Conservation (phyloP, 92 coral and sea anemone species). For the Desmophyllum pertusum region DNA sequence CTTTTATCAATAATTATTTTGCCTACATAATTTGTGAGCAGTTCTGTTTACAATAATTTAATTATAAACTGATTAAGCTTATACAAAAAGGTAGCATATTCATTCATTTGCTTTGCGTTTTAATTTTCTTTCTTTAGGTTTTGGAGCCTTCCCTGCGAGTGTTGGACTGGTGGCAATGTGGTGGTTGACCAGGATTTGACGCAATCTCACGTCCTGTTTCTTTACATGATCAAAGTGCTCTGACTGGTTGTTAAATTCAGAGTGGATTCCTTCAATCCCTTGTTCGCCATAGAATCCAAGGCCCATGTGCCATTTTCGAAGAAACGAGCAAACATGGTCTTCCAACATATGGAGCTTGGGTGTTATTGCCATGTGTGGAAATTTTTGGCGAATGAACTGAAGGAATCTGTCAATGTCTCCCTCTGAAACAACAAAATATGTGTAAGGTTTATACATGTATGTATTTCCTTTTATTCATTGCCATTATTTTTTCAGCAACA, state of each 20-base stretch:
- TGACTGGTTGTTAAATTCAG: constrained; percentile 26
- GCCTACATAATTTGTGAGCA: too few relatives aligned
- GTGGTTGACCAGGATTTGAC: constrained; percentile 34
- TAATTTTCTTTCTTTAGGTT: constrained; percentile 32
- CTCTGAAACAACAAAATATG: constrained; percentile 24
- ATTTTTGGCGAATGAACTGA: constrained; percentile 4
- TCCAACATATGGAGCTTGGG: constrained; percentile 43
- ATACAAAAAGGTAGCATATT: constrained; percentile 2
- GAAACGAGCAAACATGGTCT: constrained; percentile 44
- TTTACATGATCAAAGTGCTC: constrained; percentile 38
- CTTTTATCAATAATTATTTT: too few relatives aligned
- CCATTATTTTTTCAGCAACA: too few relatives aligned
- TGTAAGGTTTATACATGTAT: too few relatives aligned
- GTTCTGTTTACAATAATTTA: too few relatives aligned
- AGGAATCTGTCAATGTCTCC: constrained; percentile 26
- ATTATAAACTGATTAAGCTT: background rate
- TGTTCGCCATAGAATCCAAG: constrained; percentile 23
- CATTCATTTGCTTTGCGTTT: constrained; percentile 37
- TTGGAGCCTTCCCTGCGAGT: constrained; percentile 33
- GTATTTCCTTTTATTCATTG: too few relatives aligned
- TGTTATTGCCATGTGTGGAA: constrained; percentile 31
- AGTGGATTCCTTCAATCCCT: constrained; percentile 18
- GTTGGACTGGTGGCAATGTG: constrained; percentile 42
- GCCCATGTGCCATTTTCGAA: constrained; percentile 39
- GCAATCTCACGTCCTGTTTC: constrained; percentile 21